Evolutionary conservation across 2,888 invertebrate species (phyloP), one percentile per base, ranked within the genome.

Genomic region (Parthenolecanium corni): DNA sequence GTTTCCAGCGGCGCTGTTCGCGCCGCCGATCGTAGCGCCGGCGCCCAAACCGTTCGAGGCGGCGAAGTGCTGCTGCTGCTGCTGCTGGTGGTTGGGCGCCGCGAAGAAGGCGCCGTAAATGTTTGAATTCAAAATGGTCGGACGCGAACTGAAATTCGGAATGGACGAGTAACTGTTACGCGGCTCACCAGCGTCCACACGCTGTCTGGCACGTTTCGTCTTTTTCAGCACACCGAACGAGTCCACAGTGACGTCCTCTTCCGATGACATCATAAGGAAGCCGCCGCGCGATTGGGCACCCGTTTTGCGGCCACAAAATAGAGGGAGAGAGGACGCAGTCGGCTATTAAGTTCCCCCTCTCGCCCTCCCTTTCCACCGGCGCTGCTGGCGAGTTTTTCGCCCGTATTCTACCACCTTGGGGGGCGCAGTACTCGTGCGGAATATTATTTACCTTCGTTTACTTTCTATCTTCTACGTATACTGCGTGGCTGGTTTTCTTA

Each of bases 111-210:
- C 85, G 78, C 87, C 84, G 85, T 89, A 89, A 72, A 89, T 80
- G 80, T 87, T 84, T 76, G 85, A 84, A 75, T 86, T 84, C 80
- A 89, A 85, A 80, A 83, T 87, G 77, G 83, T 84, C 80, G 84
- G 83, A 75, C 83, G 81, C 76, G 83, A 83, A 79, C 82, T 83
- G 74, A 83, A 83, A 77, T 82, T 83, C 74, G 83, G 83, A 72
- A 84, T 83, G 73, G 83, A 83, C 72, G 85, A 88, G 80, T 91
- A 91, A 77, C 88, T 87, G 82, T 90, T 91, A 78, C 90, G 85
- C 78, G 88, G 87, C 81, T 92, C 90, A 73, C 91, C 90, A 81
- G 90, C 91, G 87, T 91, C 90, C 80, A 90, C 91, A 79, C 90
- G 86, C 83, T 91, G 90, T 83, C 91, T 84, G 80, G 87, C 88